phyloP scores from a whole-genome alignment of 2,113 vertebrate genomes.

The Amphilophus citrinellus region DNA sequence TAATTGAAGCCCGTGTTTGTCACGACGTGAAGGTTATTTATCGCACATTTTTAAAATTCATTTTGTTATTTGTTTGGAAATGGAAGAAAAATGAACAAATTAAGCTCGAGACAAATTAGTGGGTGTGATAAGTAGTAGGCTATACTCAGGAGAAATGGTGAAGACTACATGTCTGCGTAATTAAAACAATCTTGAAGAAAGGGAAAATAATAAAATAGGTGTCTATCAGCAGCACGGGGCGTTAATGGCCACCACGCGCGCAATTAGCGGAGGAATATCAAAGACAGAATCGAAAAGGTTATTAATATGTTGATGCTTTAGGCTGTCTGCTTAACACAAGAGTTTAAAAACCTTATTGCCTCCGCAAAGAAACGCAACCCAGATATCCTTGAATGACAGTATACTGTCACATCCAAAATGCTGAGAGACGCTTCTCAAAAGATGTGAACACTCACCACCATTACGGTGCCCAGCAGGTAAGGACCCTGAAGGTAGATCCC shows the following conservation, averaged over 20 bases:
- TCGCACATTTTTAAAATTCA: neutral
- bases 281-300: neutral
- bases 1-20: neutral
- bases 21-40: neutral
- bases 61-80: neutral
- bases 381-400: no score
- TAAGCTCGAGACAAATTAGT: neutral
- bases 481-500: constrained; percentile 69
- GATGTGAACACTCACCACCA: constrained; percentile 68
- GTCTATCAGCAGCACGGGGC: neutral
- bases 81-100: neutral
- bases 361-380: neutral
- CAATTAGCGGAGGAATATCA: constrained; percentile 32
- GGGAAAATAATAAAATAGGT: neutral
- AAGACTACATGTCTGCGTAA: neutral
- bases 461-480: constrained; percentile 77
- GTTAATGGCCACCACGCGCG: neutral
- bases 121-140: neutral
- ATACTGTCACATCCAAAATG: neutral
- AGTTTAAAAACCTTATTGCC: neutral
- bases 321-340: no score
- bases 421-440: neutral
- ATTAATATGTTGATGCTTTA: neutral
- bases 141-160: neutral
- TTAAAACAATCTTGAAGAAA: neutral